phyloP scores from a whole-genome alignment of 2,797 vertebrate genomes.

The Gallinago stenura region DNA sequence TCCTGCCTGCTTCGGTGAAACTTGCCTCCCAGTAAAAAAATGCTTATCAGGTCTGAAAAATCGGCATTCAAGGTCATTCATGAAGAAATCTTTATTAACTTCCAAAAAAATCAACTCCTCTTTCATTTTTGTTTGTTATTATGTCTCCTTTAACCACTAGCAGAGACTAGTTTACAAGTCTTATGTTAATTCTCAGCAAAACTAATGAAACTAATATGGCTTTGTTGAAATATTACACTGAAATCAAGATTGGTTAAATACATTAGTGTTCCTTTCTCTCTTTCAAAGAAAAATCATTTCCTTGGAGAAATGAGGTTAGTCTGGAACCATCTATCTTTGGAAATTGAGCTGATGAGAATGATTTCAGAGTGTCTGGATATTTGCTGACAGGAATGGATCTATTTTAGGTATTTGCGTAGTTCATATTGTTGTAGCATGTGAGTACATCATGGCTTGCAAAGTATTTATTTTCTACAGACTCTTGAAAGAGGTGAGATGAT shows the following conservation, averaged over 20 bases:
- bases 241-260: slow-evolving; percentile 37
- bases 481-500: background rate
- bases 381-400: slow-evolving; percentile 64
- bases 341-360: slow-evolving; percentile 53
- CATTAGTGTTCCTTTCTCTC: background rate
- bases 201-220: slow-evolving; percentile 6
- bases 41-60: background rate
- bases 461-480: background rate
- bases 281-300: background rate
- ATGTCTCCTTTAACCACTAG: background rate
- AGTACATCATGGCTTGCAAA: background rate
- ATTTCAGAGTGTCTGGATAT: slow-evolving; percentile 51
- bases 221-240: background rate
- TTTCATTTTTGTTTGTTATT: background rate
- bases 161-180: slow-evolving; percentile 5
- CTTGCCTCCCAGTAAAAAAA: background rate
- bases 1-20: background rate
- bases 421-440: slow-evolving; percentile 31
- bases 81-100: slow-evolving; percentile 2
- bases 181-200: slow-evolving; percentile 3
- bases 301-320: slow-evolving; percentile 39
- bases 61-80: background rate
- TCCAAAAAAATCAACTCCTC: background rate
- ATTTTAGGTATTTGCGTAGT: slow-evolving; percentile 48
- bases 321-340: slow-evolving; percentile 63